Base-by-base conservation (phyloP, 2,113 vertebrate species). In the Hippolais icterina region DNA sequence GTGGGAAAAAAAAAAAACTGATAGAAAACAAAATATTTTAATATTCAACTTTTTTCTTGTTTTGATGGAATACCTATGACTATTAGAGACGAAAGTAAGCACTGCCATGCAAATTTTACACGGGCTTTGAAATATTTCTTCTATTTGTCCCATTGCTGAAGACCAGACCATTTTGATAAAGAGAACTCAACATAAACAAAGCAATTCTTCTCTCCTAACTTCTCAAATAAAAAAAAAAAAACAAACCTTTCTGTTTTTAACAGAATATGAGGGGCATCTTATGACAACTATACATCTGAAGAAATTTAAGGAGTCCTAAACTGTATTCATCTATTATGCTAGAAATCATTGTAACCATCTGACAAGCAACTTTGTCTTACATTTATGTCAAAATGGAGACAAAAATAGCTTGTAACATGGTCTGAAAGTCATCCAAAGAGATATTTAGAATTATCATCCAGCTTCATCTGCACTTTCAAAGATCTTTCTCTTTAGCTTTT, bases 391-490 rank as follows among this genome's bases (percentile, higher is more conserved):
- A 47, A 91, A 90, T 35, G 60, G 86, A 96, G 84, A 96, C 46
- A 93, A 95, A 98, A 97, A 60, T 72, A 84, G 61, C 75, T 76
- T 94, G 88, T 86, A 96, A 95, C 83, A 68, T 50, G 64, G 39
- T 65, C 61, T 70, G 70, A 80, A 96, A 94, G 90, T 94, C 89
- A 97, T 92, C 68, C 95, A 84, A 95, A 97, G 90, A 96, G 93
- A 90, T 97, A 97, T 94, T 97, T 97, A 90, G 90, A 97, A 97
- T 95, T 97, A 97, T 97, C 88, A 79, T 89, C 89, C 81, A 96
- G 76, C 59, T 96, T 93, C 31, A 74, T 98, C 87, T 94, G 74
- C 35, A 27, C 64, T 97, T 97, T 85, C 82, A 96, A 92, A 97
- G 96, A 97, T 96, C 76, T 95, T 94, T 94, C 93, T 93, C 87